Evolutionary conservation across 2,888 invertebrate species (phyloP), one percentile per base, ranked within the genome.

Genomic region (Phytoseiulus persimilis): DNA sequence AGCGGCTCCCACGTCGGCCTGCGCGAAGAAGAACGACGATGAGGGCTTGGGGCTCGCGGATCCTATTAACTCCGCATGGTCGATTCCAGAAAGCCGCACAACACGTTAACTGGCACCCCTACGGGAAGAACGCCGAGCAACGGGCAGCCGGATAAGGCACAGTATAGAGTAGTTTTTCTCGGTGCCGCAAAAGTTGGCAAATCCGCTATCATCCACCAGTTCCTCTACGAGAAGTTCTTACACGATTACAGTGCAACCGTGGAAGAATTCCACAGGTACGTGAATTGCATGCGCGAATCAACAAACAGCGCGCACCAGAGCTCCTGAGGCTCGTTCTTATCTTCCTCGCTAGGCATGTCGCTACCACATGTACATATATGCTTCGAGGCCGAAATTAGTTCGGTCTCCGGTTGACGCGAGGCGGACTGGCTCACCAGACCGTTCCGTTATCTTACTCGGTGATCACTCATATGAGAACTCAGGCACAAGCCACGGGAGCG

Each of bases 91-190:
- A 87, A 87, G 33, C 87, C 87, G 45, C 87, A 87, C 45, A 45
- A 33, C 39, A 45, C 87, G 32, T 87, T 87, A 32, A 87, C 87
- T 33, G 87, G 87, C 33, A 45, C 87, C 33, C 87, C 87, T 31
- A 87, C 33, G 32, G 87, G 87, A 87, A 87, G 87, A 45, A 87
- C 87, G n/a, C 87, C 87, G 87, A 87, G 87, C 32, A 87, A 87
- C 87, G 87, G 87, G 87, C 87, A 87, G 87, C 87, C 87, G 45
- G 87, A 87, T 45, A 87, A 87, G 45, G 87, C 87, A 32, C 87
- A 87, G 33, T 87, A 87, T 87, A 33, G 87, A 45, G 87, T 87
- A 32, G 87, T 87, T 33, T 87, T 87, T 32, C 33, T 87, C n/a
- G 87, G 87, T 39, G 87, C 28, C 33, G 87, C 87, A 33, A 87